Evolutionary conservation across 23 tunicate genomes (phyloP), one percentile per base, ranked within the genome.

Genomic region (Ciona savignyi): DNA sequence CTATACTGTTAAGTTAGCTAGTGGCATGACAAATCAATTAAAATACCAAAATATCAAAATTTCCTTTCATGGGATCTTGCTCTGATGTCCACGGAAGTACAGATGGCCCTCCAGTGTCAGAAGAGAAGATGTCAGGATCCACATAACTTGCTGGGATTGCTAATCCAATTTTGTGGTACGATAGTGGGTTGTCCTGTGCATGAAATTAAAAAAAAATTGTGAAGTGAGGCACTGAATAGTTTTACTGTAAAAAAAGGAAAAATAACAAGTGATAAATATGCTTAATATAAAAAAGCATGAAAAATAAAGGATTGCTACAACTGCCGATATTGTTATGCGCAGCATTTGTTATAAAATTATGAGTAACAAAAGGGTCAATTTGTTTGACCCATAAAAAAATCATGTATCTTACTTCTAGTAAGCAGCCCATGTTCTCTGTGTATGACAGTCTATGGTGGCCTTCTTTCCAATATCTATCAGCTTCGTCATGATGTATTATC

Each of bases 21-120:
- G 48, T 68, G 48, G 4, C 73, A 68, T 68, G 27, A 68, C 23
- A 68, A 68, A 49, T 21, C 25, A 15, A 19, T 19, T 6, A 4
- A 70, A 62, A 42, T 70, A 81, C 94, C 77, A 76, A 31, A 3
- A 87, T 87, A 62, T 89, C 96, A 83, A 89, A 89, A 70, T 89
- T 83, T 69, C 88, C 96, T 30, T 78, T 74, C 60, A 66, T 61
- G 21, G 81, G 76, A 63, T 89, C 78, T 75, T 89, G 96, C 27
- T 83, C 96, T 42, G 73, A 68, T 62, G 68, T 64, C 96, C 96
- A 89, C 0, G 96, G 96, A 51, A 89, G 60, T 33, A 25, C 23
- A 22, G 80, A 63, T 19, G 75, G 51, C 31, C 51, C 30, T 24
- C 49, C 70, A 60, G 25, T 28, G 15, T 68, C 80, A 22, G 70